Evolutionary conservation across 2,888 invertebrate species (phyloP).

Genomic region (Chelonus formosanus): DNA sequence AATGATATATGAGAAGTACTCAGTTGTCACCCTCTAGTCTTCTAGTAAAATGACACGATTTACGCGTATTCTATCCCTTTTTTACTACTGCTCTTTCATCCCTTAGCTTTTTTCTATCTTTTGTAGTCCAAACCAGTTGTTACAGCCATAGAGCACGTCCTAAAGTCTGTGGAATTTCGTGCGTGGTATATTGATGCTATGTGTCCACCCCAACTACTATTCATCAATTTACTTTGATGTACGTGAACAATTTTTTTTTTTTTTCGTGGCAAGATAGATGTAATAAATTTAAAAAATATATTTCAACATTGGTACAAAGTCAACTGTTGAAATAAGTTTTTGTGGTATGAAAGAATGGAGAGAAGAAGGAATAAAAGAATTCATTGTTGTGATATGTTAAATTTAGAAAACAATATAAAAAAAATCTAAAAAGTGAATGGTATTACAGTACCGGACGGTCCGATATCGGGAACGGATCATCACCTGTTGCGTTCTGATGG

Average conservation of each 20-base stretch:
- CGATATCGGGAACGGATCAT: slow-evolving; percentile 64
- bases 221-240: neutral
- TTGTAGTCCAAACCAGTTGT: neutral
- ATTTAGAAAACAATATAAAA: no score
- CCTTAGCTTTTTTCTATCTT: slow-evolving; percentile 36
- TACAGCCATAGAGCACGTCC: slow-evolving; percentile 25
- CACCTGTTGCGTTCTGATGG: slow-evolving; percentile 63
- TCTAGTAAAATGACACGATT: slow-evolving; percentile 54
- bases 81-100: slow-evolving; percentile 27
- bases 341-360: neutral
- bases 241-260: no score
- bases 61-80: slow-evolving; percentile 39
- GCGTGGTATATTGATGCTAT: slow-evolving; percentile 62
- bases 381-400: no score
- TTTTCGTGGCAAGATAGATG: neutral
- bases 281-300: neutral
- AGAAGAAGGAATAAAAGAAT: no score
- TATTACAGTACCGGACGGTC: slow-evolving; percentile 43
- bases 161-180: slow-evolving; percentile 53
- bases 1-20: slow-evolving; percentile 60
- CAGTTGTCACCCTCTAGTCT: slow-evolving; percentile 55
- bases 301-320: neutral
- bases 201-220: slow-evolving; percentile 41
- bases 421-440: no score
- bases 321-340: no score